Base-by-base conservation (phyloP, 1,140 invertebrate species). In the Lepidurus apus region DNA sequence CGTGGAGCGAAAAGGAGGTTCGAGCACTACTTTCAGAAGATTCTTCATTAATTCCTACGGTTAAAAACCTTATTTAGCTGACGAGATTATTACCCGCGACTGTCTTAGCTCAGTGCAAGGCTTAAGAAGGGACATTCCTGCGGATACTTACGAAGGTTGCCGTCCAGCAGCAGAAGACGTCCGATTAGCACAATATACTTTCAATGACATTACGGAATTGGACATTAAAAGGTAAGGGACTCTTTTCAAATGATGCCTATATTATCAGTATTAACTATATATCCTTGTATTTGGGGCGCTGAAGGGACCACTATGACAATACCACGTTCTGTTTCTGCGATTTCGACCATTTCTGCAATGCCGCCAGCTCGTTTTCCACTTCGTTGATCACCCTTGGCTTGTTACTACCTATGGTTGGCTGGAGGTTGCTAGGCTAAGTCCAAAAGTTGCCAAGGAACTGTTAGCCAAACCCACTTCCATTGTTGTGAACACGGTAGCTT, bases 241-340 rank as follows among this genome's bases (percentile, higher is more conserved):
- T 74, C 76, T 78, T 42, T 74, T 53, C 11, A 10, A 13, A 34
- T 34, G 42, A 65, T 82, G 80, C 26, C 13, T 45, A 24, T 34
- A 34, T 24, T 17, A 21, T 11, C 42, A 10, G 0, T 81, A 43
- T 21, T 53, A 75, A 74, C 75, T 79, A 78, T 43, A 26, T 77
- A 80, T 82, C 81, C 76, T 83, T 81, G 82, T 82, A 89, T 65
- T 17, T n/a, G 17, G 45, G 45, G 17, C 17, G 7, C 10, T 90
- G 76, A 85, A 92, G 94, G 81, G 87, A 93, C 83, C 90, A 93
- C 85, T 96, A 92, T 83, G 92, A 93, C 82, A 89, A 93, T 81
- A 92, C 92, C 24, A 92, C 90, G 21, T 97, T 92, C 89, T 96
- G 95, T 84, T 95, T 96, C 82, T 97, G 95, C 84, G 94, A 94